Conservation (phyloP, 2,113 vertebrate species). For the Ivindomyrus marchei region DNA sequence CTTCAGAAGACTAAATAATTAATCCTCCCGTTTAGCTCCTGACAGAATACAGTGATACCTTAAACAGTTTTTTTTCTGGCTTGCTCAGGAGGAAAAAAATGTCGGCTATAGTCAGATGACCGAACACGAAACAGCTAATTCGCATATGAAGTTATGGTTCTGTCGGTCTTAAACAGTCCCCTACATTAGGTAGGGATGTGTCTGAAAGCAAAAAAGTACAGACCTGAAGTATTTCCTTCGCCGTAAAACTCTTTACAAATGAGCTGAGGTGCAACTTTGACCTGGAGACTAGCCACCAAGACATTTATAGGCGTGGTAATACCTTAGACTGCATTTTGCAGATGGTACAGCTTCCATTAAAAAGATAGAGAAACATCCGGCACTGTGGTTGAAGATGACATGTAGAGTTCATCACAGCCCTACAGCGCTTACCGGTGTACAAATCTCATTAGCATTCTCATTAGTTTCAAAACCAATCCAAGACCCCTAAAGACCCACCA, state of each 20-base stretch:
- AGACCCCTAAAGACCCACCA: conserved; percentile 1
- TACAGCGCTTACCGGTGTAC: background rate
- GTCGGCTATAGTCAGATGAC: background rate
- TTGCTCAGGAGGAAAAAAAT: background rate
- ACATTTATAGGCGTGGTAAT: background rate
- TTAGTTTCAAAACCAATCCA: conserved; percentile 1
- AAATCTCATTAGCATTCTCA: conserved; percentile 15
- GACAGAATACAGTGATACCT: background rate
- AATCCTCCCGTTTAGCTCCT: background rate
- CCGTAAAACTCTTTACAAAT: background rate
- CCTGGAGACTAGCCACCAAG: background rate
- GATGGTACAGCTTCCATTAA: background rate
- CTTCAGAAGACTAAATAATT: conserved; percentile 9
- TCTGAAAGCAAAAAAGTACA: background rate
- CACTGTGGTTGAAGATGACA: conserved; percentile 4
- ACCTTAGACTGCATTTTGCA: background rate
- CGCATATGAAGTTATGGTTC: background rate
- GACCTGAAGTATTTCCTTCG: background rate
- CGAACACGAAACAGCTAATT: background rate
- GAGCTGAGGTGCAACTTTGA: background rate
- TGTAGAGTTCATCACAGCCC: conserved; percentile 10
- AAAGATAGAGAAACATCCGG: background rate
- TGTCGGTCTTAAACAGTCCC: background rate
- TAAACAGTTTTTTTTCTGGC: background rate
- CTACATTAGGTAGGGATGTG: background rate